Evolutionary conservation across 2,113 vertebrate genomes (phyloP).

Genomic region (Halcyon malimbica): DNA sequence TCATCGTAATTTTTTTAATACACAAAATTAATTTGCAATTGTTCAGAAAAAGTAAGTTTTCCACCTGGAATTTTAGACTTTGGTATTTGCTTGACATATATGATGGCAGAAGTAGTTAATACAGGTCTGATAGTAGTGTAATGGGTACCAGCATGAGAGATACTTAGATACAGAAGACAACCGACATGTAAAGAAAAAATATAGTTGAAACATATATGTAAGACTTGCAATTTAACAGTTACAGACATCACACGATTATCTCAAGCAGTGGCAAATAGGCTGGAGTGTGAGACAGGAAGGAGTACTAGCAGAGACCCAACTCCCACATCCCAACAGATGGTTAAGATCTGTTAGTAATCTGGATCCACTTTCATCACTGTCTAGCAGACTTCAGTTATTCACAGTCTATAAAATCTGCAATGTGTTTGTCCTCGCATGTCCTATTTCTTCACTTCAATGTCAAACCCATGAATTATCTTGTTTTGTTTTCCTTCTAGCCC

Average conservation of each 20-base stretch:
- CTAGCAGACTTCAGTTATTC: constrained; percentile 5
- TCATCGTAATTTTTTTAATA: neutral
- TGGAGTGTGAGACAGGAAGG: neutral
- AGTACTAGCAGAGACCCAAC: neutral
- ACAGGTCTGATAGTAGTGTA: neutral
- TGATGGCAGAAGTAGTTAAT: neutral
- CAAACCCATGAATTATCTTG: neutral
- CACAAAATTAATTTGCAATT: neutral
- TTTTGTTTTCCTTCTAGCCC: neutral
- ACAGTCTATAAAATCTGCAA: neutral
- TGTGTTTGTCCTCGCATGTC: constrained; percentile 34
- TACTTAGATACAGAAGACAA: neutral
- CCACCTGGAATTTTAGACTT: neutral
- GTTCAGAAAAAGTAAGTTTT: neutral
- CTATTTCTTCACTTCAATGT: neutral
- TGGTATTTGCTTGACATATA: neutral
- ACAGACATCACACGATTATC: neutral
- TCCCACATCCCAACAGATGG: constrained; percentile 29
- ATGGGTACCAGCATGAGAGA: neutral
- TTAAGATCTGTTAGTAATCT: neutral
- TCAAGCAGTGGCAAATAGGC: neutral
- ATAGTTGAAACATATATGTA: rapidly evolving
- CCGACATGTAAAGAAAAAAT: neutral
- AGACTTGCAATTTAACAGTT: neutral
- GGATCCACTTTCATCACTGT: neutral